Evolutionary conservation across 2,888 invertebrate species (phyloP), one percentile per base, ranked within the genome.

Genomic region (Drosophila algonquin): DNA sequence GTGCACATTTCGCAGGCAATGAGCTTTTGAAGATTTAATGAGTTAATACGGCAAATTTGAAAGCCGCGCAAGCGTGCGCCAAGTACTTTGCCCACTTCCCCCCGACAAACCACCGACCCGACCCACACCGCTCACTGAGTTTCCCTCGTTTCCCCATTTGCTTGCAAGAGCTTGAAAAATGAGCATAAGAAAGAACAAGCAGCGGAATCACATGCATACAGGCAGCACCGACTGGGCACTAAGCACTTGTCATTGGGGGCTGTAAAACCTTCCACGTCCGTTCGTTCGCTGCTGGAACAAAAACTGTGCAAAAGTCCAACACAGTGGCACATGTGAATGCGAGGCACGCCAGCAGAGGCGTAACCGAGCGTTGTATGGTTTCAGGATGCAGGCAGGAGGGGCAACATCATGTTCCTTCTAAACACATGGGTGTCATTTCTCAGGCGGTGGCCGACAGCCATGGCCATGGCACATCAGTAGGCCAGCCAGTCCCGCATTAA

Each of bases 1-100:
- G 89, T 77, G 87, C 80, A 86, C 83, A 83, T 86, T 89, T 83
- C 63, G 75, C 81, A 81, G 82, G 83, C 86, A 86, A 86, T 89
- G 79, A 83, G 89, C 81, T 76, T 88, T 83, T 81, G 68, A 78
- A 75, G 73, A 75, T 88, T 85, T 83, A 89, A 85, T 89, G 85
- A 89, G 89, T 88, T 89, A 85, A 89, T 88, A 80, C 76, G 85
- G 70, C 72, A 78, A 75, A 89, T 86, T 86, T 87, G 59, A 75
- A 89, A 86, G 76, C 63, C 89, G 80, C 81, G 75, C 79, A 88
- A 88, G 90, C 87, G 90, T 85, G 83, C 53, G 67, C 61, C 76
- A 84, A 87, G 77, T 87, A 72, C 71, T 81, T 57, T 63, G 32
- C 72, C 65, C 80, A 65, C 85, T 68, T 51, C 18, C 48, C 64